Percentiles rank a stretch among this genome's conserved stretches.
These are phyloP conservation scores for Lissocephala sabroskyi DNA, from an alignment of 2,888 invertebrate species.

Conservation along the genomic window DNA sequence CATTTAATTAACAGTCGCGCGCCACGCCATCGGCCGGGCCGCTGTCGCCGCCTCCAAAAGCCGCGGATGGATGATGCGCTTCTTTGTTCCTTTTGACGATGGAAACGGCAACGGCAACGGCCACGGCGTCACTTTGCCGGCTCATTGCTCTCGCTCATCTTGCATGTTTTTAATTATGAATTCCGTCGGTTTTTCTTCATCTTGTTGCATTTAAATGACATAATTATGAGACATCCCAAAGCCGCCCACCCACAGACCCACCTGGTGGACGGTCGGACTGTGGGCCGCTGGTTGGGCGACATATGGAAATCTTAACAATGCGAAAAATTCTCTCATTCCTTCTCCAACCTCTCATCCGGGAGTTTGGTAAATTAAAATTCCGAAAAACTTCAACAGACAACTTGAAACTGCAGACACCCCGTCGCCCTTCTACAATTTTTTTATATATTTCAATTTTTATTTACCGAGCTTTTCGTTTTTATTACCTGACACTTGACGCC, in stretches of 20 bases:
- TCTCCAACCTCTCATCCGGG: neutral
- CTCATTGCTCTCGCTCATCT: constrained; percentile 37
- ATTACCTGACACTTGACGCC: too few relatives aligned
- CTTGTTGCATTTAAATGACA: constrained; percentile 69
- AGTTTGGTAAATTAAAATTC: too few relatives aligned
- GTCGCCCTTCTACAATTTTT: too few relatives aligned
- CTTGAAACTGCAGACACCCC: too few relatives aligned
- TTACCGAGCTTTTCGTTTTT: too few relatives aligned
- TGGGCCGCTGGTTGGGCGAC: neutral
- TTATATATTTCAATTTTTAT: too few relatives aligned
- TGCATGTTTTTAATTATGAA: constrained; percentile 68
- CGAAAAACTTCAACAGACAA: too few relatives aligned
- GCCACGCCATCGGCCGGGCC: constrained; percentile 39
- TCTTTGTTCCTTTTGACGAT: constrained; percentile 11
- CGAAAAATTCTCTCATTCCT: neutral
- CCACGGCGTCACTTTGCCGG: constrained; percentile 1
- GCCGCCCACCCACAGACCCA: constrained; percentile 46
- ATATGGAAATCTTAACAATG: neutral
- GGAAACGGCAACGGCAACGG: too few relatives aligned
- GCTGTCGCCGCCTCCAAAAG: neutral
- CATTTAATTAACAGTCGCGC: constrained; percentile 68
- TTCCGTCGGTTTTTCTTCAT: constrained; percentile 39
- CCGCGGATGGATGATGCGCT: constrained; percentile 1
- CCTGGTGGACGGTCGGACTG: neutral
- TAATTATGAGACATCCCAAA: constrained; percentile 64